Percentiles rank a stretch among this genome's conserved stretches.
These are phyloP conservation scores for Pangasius mekongensis DNA, from an alignment of 2,797 vertebrate genomes.

Conservation along the genomic window DNA sequence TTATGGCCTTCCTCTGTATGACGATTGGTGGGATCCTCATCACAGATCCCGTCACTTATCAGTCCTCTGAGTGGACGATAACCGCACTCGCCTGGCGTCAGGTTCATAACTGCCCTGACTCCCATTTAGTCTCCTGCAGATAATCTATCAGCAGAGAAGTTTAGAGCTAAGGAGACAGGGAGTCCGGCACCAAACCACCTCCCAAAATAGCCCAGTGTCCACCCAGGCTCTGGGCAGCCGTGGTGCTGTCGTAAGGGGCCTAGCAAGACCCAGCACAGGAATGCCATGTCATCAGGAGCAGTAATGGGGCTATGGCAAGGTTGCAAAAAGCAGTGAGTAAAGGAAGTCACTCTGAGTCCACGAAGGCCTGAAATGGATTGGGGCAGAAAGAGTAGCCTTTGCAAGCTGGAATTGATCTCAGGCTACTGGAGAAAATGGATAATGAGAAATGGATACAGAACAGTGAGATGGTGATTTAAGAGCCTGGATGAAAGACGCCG, in stretches of 20 bases:
- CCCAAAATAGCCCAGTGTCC: conserved; percentile 81
- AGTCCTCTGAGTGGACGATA: conserved; percentile 63
- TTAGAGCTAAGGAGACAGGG: conserved; percentile 74
- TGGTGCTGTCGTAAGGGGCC: conserved; percentile 64
- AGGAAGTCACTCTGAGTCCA: conserved; percentile 20
- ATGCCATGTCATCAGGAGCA: conserved; percentile 85
- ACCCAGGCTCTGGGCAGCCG: conserved; percentile 71
- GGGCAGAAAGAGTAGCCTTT: conserved; percentile 35
- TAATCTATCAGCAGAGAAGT: conserved; percentile 75
- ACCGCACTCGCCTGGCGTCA: conserved; percentile 74
- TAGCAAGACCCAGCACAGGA: conserved; percentile 75
- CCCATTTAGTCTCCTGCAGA: conserved; percentile 70
- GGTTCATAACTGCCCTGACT: conserved; percentile 73
- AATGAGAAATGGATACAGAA: conserved; percentile 48
- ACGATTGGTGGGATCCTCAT: conserved; percentile 53
- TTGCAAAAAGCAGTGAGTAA: conserved; percentile 68
- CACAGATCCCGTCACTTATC: conserved; percentile 67
- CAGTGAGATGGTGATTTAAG: conserved; percentile 36
- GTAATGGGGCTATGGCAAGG: conserved; percentile 75
- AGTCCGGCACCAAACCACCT: conserved; percentile 84
- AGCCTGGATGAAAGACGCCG: conserved; percentile 29
- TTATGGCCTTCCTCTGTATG: conserved; percentile 34
- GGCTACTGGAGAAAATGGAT: conserved; percentile 37
- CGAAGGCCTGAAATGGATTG: conserved; percentile 20
- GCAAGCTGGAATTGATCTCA: conserved; percentile 39